These are phyloP conservation scores for Cheilosia vernalis DNA, from an alignment of 2,888 invertebrate genomes.

Conservation along the genomic window DNA sequence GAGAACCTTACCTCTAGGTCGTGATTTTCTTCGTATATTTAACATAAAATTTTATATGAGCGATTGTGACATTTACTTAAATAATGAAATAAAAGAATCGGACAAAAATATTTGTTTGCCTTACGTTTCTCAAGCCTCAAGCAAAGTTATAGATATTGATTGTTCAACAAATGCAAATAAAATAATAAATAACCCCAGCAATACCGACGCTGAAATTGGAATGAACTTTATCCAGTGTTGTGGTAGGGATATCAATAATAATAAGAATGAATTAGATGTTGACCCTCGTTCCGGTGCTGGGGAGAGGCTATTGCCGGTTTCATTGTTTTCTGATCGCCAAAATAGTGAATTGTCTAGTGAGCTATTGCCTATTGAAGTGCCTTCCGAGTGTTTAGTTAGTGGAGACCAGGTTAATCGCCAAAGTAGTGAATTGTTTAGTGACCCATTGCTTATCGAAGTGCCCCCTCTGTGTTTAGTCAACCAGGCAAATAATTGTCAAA, in stretches of 20 bases:
- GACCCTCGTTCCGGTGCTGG: not conserved
- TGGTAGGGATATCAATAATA: not conserved
- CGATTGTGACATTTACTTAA: not conserved
- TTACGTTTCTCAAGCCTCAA: slow-evolving; percentile 2
- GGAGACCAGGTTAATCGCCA: not conserved
- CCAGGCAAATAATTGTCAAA: not conserved
- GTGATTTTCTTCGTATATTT: too few species aligned
- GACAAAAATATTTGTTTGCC: slow-evolving; percentile 9
- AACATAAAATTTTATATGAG: not conserved
- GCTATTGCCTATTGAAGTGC: not conserved
- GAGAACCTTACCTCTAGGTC: not conserved
- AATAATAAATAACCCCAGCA: too few species aligned
- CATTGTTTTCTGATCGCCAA: not conserved
- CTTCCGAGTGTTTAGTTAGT: slow-evolving; percentile 1
- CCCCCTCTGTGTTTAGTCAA: not conserved
- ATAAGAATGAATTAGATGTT: not conserved
- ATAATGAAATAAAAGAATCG: slow-evolving; percentile 2
- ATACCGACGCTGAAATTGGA: too few species aligned
- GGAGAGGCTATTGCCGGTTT: not conserved
- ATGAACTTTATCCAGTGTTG: not conserved
- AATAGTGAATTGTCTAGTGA: slow-evolving; percentile 1
- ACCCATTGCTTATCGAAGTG: not conserved
- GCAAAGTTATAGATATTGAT: not conserved
- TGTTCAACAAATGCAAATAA: slow-evolving; percentile 4
- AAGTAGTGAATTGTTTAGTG: not conserved